phyloP scores from a whole-genome alignment of 2,888 invertebrate species.

The Acronicta leporina region DNA sequence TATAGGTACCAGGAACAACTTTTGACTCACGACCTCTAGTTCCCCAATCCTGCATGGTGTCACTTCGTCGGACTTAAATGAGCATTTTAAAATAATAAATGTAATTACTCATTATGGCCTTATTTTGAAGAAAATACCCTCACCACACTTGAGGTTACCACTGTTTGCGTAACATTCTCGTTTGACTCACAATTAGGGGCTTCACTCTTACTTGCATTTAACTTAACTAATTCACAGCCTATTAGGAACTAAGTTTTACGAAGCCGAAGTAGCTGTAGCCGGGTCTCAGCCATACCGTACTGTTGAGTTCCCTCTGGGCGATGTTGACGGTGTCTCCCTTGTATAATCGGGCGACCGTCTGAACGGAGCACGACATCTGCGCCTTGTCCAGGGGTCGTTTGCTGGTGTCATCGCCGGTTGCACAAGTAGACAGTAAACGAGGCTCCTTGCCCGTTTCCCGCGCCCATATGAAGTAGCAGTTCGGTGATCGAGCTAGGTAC shows the following conservation, averaged over 20 bases:
- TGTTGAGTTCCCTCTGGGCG: conserved; percentile 78
- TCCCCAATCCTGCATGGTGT: too few species aligned
- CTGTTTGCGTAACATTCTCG: conserved; percentile 24
- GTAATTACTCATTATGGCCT: conserved; percentile 7
- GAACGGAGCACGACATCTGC: conserved; percentile 80
- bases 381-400: conserved; percentile 67
- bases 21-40: background rate
- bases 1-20: background rate
- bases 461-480: conserved; percentile 80
- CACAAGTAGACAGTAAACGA: conserved; percentile 73
- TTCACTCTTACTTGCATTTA: conserved; percentile 34
- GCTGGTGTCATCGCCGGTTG: conserved; percentile 77
- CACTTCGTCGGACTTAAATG: too few species aligned
- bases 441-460: conserved; percentile 59
- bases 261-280: conserved; percentile 83
- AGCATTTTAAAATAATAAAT: background rate
- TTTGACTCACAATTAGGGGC: conserved; percentile 41
- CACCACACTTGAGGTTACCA: conserved; percentile 24
- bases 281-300: conserved; percentile 76
- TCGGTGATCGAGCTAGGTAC: conserved; percentile 78
- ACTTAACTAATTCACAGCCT: conserved; percentile 71
- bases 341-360: conserved; percentile 75
- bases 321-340: conserved; percentile 76
- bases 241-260: conserved; percentile 82
- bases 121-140: conserved; percentile 13